Base-by-base conservation (phyloP, 1,140 invertebrate genomes). In the Chironomus striatipennis region DNA sequence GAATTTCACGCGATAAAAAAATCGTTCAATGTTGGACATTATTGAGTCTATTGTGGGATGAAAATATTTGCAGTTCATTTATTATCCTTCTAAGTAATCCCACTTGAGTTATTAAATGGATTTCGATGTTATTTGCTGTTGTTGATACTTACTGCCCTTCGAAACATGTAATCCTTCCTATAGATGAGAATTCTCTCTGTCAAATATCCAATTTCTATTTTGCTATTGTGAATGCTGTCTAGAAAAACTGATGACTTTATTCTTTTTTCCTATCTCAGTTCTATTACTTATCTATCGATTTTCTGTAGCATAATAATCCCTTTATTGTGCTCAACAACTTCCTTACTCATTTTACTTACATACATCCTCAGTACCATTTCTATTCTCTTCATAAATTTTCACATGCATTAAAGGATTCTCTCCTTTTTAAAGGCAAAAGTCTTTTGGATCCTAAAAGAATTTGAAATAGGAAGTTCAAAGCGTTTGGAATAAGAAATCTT, bases 41-140 rank as follows among this genome's bases (percentile, higher is more conserved):
- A 34, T 34, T 34, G 24, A 34, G 24, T 34, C 24, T 34, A 34
- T 34, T 34, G 24, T 34, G 24, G 24, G 5, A 34, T 34, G 24
- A 57, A 57, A 57, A n/a, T n/a, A 57, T 57, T 57, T 57, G 47
- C 47, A 57, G 47, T 57, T 57, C 47, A 57, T 57, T 57, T 57
- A n/a, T 57, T 57, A 57, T 57, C 12, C n/a, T 57, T 34, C 24
- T 5, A 34, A 34, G 47, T 57, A 57, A 57, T 57, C 47, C 47
- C 47, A 57, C 47, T 57, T 57, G 47, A 57, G 47, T 57, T 57
- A 57, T 57, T 57, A 57, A 57, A 57, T 57, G 47, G 47, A 57
- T 57, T 57, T 57, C 47, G n/a, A n/a, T 57, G 47, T 57, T 57
- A 34, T 34, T 34, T 34, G 24, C 24, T 34, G 24, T 34, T 57